These are phyloP conservation scores for Ammodytes dubius DNA, from an alignment of 2,113 vertebrate genomes.

Conservation along the genomic window DNA sequence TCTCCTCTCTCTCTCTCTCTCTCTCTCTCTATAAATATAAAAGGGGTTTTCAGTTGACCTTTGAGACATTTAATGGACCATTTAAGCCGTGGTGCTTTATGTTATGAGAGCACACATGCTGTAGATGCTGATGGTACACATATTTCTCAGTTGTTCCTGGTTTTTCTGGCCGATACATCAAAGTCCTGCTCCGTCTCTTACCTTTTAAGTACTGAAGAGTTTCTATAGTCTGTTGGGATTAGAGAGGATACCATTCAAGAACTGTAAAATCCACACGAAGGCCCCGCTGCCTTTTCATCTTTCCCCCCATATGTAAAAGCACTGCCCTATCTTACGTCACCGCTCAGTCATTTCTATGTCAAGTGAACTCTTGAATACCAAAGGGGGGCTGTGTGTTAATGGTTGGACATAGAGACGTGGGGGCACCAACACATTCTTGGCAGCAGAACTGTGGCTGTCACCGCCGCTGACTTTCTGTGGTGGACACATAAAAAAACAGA, in stretches of 20 bases:
- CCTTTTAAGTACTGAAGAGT: neutral
- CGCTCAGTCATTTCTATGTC: slow-evolving; percentile 45
- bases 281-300: slow-evolving; percentile 39
- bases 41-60: neutral
- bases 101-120: slow-evolving; percentile 1
- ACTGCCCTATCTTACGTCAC: slow-evolving; percentile 37
- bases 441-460: neutral
- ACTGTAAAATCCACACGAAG: neutral
- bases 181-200: neutral
- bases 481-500: slow-evolving; percentile 41
- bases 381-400: neutral
- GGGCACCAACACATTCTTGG: slow-evolving; percentile 9
- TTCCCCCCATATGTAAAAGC: slow-evolving; percentile 21
- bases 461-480: slow-evolving; percentile 30
- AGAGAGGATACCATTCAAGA: slow-evolving; percentile 31
- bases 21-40: neutral
- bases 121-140: neutral
- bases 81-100: neutral
- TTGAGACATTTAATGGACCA: slow-evolving; percentile 6
- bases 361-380: slow-evolving; percentile 40
- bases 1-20: neutral
- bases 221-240: slow-evolving; percentile 21
- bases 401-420: neutral
- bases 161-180: slow-evolving; percentile 18
- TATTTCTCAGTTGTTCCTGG: neutral